Evolutionary conservation across 2,888 invertebrate species (phyloP), one percentile per base, ranked within the genome.

Genomic region (Ormyrus pomaceus): DNA sequence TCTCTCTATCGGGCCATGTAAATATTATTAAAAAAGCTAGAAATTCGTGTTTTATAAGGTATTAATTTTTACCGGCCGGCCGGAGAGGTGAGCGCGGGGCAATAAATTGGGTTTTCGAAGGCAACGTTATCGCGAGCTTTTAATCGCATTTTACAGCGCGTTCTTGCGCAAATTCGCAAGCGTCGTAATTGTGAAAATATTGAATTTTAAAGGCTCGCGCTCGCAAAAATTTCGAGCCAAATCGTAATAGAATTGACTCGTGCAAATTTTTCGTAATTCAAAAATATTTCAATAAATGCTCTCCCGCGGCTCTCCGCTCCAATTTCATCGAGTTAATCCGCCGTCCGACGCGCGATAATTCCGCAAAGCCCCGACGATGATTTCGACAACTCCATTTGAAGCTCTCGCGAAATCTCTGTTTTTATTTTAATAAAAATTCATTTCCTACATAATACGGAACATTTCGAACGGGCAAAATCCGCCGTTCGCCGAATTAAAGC

Each of bases 61-160:
- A 69, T 69, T 76, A 65, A 65, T 19, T 65, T 75, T 66, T 55
- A 11, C 7, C 6, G n/a, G 19, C 19, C 19, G 19, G 5, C 19
- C 56, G 46, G 19, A 50, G 5, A 51, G 48, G 8, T 45, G 59
- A 34, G 59, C 19, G 19, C 59, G 51, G 46, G 65, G 59, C 59
- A 50, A 59, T 66, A 77, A 77, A 77, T 77, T 61, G 77, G 64
- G 66, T 77, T 77, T 71, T 71, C 59, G 19, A 19, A 19, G 68
- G 68, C 62, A 56, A n/a, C 55, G 9, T 46, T 70, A 71, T 62
- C 50, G 61, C 19, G 13, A 56, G 56, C 73, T 61, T 74, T 69
- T 79, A 79, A 79, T 74, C 72, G 68, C n/a, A 11, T 78, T 73
- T 68, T 55, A 53, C 51, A 1, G 59, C 53, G 66, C 70, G 7